Base-by-base conservation (phyloP, 2,113 vertebrate species). In the Forbesichthys agassizii region DNA sequence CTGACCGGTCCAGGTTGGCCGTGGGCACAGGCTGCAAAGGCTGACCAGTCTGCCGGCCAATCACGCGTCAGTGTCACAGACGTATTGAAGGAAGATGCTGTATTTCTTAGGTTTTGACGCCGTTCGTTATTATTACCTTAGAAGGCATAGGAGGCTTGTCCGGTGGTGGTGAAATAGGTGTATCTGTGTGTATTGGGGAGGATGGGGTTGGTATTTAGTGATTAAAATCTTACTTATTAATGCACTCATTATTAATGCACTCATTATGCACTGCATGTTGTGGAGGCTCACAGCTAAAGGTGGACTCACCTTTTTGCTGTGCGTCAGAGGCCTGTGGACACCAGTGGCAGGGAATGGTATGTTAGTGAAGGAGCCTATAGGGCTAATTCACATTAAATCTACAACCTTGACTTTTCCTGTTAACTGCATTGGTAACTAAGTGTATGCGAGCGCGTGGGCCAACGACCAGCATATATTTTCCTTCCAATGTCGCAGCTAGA, bases 1-100 rank as follows among this genome's bases (percentile, higher is more conserved):
- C 92, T 0, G 95, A 94, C 18, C 96, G 93, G 83, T 98, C 96
- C 86, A 98, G 88, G 87, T 97, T 95, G 48, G 96, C 97, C 0
- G 96, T 98, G 66, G 94, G 94, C 4, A 18, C 74, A 36, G 79
- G 73, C 90, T 92, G 0, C 48, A 36, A 48, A 14, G 10, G 55
- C 12, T 69, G 6, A 53, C 68, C 54, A 42, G 53, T 4, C n/a
- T 0, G 5, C 7, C 49, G 6, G 18, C 18, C 58, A 62, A 4
- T 48, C 18, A 54, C 5, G 42, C 58, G 4, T 5, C 57, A 59
- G 16, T 51, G 56, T 47, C 67, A 56, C n/a, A 10, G 4, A 59
- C 14, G 48, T 27, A 48, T 69, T 66, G 36, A 65, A 27, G 27
- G 1, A 27, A 27, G 27, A 27, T 2, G 16, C 36, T 52, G 20